Evolutionary conservation across 1,140 invertebrate species (phyloP).

Genomic region (Wiebesia pumilae): DNA sequence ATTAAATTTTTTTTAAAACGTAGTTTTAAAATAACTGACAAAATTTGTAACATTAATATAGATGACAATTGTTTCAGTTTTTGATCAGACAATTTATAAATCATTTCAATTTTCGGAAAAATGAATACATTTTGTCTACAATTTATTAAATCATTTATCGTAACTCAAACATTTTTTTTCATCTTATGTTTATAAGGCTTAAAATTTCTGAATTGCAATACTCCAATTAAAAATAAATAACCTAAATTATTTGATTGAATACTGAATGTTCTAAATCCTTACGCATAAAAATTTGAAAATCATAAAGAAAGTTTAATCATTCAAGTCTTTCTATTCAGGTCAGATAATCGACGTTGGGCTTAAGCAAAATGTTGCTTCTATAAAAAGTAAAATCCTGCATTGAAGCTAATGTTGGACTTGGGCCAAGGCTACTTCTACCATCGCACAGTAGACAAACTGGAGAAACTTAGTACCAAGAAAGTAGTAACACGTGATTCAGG

Average conservation of each 20-base stretch:
- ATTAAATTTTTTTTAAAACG: no score
- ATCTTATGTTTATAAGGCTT: no score
- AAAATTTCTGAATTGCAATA: background rate
- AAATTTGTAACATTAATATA: no score
- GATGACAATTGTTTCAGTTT: no score
- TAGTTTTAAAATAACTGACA: no score
- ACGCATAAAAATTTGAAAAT: background rate
- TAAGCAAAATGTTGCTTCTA: background rate
- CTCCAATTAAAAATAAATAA: background rate
- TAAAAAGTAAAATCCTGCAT: constrained; percentile 1
- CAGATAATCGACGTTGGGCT: background rate
- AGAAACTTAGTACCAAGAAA: constrained; percentile 34
- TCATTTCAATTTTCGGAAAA: no score
- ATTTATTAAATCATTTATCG: no score
- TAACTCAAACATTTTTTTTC: no score
- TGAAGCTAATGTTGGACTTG: constrained; percentile 1
- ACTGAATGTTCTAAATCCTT: background rate
- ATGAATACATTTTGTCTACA: no score
- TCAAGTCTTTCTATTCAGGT: constrained; percentile 17
- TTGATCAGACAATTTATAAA: no score
- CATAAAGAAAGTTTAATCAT: background rate
- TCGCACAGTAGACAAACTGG: constrained; percentile 28
- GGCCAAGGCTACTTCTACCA: constrained; percentile 3
- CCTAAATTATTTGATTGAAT: background rate
- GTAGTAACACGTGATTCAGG: constrained; percentile 31